phyloP scores from a whole-genome alignment of 2,113 vertebrate species.

The Dipodomys ordii region DNA sequence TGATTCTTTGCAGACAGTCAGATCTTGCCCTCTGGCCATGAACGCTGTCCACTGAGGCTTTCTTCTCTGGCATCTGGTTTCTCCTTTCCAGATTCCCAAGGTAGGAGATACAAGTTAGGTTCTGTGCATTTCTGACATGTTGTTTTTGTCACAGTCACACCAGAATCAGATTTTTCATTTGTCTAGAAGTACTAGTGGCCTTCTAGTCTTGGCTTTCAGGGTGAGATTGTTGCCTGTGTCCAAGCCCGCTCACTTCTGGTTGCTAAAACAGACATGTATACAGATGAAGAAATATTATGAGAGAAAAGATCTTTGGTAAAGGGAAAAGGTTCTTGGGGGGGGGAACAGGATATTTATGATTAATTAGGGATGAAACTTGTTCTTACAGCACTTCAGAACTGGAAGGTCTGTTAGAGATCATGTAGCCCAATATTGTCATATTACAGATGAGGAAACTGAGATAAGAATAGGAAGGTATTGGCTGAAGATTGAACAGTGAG shows the following conservation, averaged over 20 bases:
- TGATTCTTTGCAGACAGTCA: conserved; percentile 3
- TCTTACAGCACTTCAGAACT: conserved; percentile 27
- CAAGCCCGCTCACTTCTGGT: conserved; percentile 19
- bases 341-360: conserved; percentile 62
- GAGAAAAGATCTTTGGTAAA: conserved; percentile 48
- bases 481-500: background rate
- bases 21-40: background rate
- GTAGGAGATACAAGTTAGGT: background rate
- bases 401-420: background rate
- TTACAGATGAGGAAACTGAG: conserved; percentile 63
- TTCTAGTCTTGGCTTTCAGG: background rate
- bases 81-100: background rate
- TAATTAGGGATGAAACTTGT: conserved; percentile 47
- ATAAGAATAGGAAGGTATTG: background rate
- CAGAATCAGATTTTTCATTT: background rate
- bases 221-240: background rate
- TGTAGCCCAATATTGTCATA: background rate
- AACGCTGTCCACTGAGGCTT: background rate
- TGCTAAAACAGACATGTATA: background rate
- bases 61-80: background rate
- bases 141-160: background rate
- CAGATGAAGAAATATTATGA: conserved; percentile 1
- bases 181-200: background rate
- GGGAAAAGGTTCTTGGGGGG: conserved; percentile 37
- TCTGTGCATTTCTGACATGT: background rate